A percentile compares a stretch with the other conserved stretches of the same genome.
These are phyloP conservation scores for Protula sp. DNA, from an alignment of 2,888 invertebrate genomes.

Conservation along the genomic window DNA sequence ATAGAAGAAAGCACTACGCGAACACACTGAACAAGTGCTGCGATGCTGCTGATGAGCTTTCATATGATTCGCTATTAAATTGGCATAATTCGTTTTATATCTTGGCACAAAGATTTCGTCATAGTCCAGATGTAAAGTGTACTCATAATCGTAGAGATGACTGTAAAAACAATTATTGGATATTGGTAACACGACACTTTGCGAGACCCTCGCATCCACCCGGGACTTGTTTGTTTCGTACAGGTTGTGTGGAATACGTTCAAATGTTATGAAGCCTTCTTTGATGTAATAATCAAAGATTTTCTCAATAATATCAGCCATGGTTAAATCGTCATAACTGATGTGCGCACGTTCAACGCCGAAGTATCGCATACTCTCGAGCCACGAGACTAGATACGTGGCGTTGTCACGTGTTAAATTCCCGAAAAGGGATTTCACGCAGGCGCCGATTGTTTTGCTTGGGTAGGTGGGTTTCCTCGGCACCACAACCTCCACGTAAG, in stretches of 20 bases:
- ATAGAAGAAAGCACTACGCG: not conserved
- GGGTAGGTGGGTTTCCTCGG: no score
- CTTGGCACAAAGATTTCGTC: not conserved
- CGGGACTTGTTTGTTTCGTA: not conserved
- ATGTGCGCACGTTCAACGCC: not conserved
- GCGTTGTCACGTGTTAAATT: not conserved
- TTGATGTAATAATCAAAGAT: not conserved
- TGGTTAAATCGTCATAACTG: not conserved
- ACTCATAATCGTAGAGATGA: not conserved
- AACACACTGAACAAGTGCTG: no score
- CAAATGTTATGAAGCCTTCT: not conserved
- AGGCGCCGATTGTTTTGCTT: no score
- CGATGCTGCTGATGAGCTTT: no score
- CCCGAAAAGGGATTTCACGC: not conserved
- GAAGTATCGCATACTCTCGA: not conserved
- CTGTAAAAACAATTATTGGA: not conserved
- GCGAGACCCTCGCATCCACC: not conserved
- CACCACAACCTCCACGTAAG: no score
- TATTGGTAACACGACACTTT: not conserved
- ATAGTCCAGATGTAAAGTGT: not conserved
- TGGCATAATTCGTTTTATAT: no score
- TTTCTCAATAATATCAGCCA: not conserved
- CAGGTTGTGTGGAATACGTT: not conserved
- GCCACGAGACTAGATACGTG: not conserved
- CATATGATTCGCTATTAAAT: no score